Evolutionary conservation across 2,113 vertebrate genomes (phyloP), one percentile per base, ranked within the genome.

Genomic region (Sorex fumeus): DNA sequence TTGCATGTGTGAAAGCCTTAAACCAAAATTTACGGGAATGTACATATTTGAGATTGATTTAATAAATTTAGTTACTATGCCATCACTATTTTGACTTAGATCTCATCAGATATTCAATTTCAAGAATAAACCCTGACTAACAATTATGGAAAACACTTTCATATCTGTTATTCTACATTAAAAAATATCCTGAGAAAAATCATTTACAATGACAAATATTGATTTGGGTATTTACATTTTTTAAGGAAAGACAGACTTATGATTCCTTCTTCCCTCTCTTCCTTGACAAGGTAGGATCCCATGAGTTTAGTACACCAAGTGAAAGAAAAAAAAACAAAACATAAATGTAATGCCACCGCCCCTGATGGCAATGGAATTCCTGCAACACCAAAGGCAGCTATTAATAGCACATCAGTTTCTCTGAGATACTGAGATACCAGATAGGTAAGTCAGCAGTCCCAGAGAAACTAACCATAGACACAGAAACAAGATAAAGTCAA

Each of bases 401-500:
- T 32, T 1, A 12, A 40, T 0, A 30, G 27, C 3, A 27, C 28
- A 2, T 12, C 18, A 40, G 36, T 69, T 62, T 76, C 76, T 8
- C 5, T 50, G 19, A 47, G 66, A 28, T 19, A 27, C 0, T 7
- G 27, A 3, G 27, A 71, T 18, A 70, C 32, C 77, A 40, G 30
- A 72, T 4, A 62, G 45, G 6, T 23, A 6, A 45, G 47, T 6
- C n/a, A 78, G 28, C 11, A 53, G 28, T 18, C 75, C 2, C 0
- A 66, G 23, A 34, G 25, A 47, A 87, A 72, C 43, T 15, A 62
- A 71, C 12, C 23, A 86, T 23, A 50, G 57, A 45, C 34, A 90
- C 40, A 83, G 67, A 80, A 79, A 62, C 70, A 36, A 87, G 83
- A 76, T 34, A 70, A 69, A 79, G n/a, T 36, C 47, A 47, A 67